A percentile compares a stretch with the other conserved stretches of the same genome.
Evolutionary conservation across 2,888 invertebrate species (phyloP).

Genomic region (Spilarctia lutea): DNA sequence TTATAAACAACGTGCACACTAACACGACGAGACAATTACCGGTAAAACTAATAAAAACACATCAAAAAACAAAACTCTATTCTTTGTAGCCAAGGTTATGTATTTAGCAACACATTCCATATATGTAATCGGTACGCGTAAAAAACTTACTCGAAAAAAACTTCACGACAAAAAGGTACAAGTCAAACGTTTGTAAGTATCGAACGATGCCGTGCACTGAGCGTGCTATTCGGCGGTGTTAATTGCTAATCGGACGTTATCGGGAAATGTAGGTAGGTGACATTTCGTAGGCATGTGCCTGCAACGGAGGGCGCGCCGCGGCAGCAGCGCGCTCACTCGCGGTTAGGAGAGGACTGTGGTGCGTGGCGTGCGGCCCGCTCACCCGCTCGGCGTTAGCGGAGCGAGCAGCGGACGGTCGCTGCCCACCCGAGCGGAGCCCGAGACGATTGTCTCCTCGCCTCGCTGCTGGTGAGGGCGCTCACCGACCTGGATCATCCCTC

Average conservation of each 20-base stretch:
- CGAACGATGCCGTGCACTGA: constrained; percentile 65
- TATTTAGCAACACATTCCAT: constrained; percentile 82
- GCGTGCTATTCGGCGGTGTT: constrained; percentile 74
- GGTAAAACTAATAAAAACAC: constrained; percentile 62
- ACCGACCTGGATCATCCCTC: constrained; percentile 80
- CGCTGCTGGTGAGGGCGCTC: constrained; percentile 66
- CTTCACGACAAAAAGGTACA: constrained; percentile 63
- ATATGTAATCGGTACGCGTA: constrained; percentile 55
- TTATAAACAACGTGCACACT: constrained; percentile 62
- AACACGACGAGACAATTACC: constrained; percentile 65
- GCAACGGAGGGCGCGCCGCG: constrained; percentile 78
- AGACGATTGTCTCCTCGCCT: constrained; percentile 54
- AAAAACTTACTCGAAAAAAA: constrained; percentile 65
- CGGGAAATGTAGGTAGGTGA: constrained; percentile 75
- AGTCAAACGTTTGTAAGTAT: constrained; percentile 53
- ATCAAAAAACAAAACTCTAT: constrained; percentile 62
- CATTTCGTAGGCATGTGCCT: constrained; percentile 81
- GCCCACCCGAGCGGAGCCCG: constrained; percentile 51
- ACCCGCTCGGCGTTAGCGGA: constrained; percentile 58
- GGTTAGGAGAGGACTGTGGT: constrained; percentile 83
- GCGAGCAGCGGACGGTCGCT: constrained; percentile 42
- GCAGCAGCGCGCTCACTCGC: constrained; percentile 84
- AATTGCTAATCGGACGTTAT: constrained; percentile 77
- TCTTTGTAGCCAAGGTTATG: constrained; percentile 69
- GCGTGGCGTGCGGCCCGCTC: constrained; percentile 70